phyloP scores from a whole-genome alignment of 2,888 invertebrate genomes.

The Microplitis deprimator region DNA sequence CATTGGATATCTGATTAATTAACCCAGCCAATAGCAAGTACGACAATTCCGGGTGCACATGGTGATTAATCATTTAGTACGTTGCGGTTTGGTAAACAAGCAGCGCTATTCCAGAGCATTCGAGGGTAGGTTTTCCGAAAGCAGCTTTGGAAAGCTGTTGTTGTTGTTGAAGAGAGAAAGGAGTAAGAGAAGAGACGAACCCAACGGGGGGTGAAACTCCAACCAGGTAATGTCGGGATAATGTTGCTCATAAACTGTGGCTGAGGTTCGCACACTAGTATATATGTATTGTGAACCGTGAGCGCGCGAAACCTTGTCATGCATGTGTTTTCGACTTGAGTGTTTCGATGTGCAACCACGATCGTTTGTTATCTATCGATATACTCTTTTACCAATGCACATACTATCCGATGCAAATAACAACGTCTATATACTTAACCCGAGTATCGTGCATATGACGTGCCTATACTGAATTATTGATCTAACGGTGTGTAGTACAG shows the following conservation, averaged over 20 bases:
- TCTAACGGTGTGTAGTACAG: neutral
- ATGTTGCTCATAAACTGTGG: conserved; percentile 69
- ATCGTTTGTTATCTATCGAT: conserved; percentile 12
- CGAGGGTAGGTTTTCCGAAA: conserved; percentile 46
- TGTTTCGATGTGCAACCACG: conserved; percentile 24
- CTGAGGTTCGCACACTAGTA: conserved; percentile 52
- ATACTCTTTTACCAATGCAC: conserved; percentile 39
- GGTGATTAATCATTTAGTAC: conserved; percentile 64
- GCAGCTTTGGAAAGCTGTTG: conserved; percentile 43
- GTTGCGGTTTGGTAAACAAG: conserved; percentile 42
- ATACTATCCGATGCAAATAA: conserved; percentile 48
- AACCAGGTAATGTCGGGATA: conserved; percentile 68
- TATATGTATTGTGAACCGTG: conserved; percentile 40
- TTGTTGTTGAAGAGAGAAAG: conserved; percentile 37
- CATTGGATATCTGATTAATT: conserved; percentile 70
- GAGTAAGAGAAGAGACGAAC: conserved; percentile 30
- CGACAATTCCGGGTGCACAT: conserved; percentile 31
- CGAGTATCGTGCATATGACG: neutral
- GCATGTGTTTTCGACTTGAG: conserved; percentile 41
- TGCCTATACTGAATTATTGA: conserved; percentile 45
- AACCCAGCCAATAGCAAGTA: conserved; percentile 52
- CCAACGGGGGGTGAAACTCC: conserved; percentile 48
- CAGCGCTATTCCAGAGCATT: conserved; percentile 33
- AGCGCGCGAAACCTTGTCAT: conserved; percentile 44
- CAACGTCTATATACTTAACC: conserved; percentile 46